phyloP scores from a whole-genome alignment of 2,113 vertebrate genomes.

The Anser brachyrhynchus region DNA sequence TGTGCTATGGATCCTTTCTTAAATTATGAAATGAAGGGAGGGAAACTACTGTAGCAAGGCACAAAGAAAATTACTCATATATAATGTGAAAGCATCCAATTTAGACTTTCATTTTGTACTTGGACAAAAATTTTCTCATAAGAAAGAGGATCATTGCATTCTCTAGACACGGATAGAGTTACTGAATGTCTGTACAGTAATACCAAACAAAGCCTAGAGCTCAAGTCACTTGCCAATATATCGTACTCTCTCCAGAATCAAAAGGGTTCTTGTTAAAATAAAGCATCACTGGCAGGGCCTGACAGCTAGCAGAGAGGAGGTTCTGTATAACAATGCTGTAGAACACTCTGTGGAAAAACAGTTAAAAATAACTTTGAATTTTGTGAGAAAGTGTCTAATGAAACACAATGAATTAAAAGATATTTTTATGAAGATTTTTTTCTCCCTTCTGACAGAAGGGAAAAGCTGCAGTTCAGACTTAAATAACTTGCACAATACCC shows the following conservation, averaged over 20 bases:
- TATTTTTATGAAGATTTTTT: neutral
- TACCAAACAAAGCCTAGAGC: neutral
- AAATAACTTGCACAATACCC: neutral
- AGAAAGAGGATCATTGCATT: neutral
- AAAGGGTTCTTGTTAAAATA: neutral
- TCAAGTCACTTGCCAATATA: neutral
- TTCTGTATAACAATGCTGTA: neutral
- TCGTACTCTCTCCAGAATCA: neutral
- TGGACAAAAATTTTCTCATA: neutral
- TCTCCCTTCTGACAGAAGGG: neutral
- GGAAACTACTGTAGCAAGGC: neutral
- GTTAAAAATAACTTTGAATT: conserved; percentile 26
- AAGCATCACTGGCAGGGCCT: neutral
- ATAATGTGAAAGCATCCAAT: neutral
- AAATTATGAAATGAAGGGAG: neutral
- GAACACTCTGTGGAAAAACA: neutral
- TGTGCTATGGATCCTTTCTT: neutral
- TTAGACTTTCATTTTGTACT: neutral
- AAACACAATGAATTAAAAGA: neutral
- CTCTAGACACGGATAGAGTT: neutral
- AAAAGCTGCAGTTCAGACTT: neutral
- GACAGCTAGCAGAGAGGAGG: neutral
- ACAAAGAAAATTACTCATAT: neutral
- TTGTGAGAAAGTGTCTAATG: neutral
- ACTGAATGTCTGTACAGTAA: neutral